A percentile compares a stretch with the other conserved stretches of the same genome.
These are phyloP conservation scores for Cyclina sinensis DNA, from an alignment of 1,140 invertebrate species.

Conservation along the genomic window DNA sequence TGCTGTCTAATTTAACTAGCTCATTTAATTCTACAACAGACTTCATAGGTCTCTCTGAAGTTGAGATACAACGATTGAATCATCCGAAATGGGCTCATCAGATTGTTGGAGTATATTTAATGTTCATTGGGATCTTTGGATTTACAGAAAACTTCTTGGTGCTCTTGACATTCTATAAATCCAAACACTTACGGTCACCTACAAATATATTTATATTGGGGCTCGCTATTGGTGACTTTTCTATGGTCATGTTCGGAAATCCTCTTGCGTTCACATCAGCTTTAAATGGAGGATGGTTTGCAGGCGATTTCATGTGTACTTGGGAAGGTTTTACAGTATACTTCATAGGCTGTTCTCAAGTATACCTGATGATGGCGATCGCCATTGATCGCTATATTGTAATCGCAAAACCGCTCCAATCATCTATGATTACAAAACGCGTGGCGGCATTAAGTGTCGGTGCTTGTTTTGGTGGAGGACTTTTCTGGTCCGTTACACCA, in stretches of 20 bases:
- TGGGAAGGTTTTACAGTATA: slow-evolving; percentile 78
- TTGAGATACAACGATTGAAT: slow-evolving; percentile 30
- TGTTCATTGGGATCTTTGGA: slow-evolving; percentile 62
- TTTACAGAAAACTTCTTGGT: slow-evolving; percentile 66
- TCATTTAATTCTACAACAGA: background rate
- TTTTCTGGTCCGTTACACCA: slow-evolving; percentile 75
- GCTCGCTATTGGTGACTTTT: slow-evolving; percentile 74
- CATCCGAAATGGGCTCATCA: slow-evolving; percentile 46
- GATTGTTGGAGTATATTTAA: slow-evolving; percentile 59
- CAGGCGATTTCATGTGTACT: slow-evolving; percentile 70
- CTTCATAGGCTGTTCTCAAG: slow-evolving; percentile 73
- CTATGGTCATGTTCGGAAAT: slow-evolving; percentile 68
- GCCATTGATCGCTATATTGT: slow-evolving; percentile 78
- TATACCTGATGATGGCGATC: slow-evolving; percentile 76
- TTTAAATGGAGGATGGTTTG: slow-evolving; percentile 70
- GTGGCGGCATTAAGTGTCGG: slow-evolving; percentile 59
- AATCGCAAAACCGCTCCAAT: slow-evolving; percentile 76
- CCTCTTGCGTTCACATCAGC: slow-evolving; percentile 67
- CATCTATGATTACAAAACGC: slow-evolving; percentile 69
- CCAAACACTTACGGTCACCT: slow-evolving; percentile 76
- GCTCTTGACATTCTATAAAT: slow-evolving; percentile 72
- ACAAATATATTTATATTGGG: slow-evolving; percentile 80
- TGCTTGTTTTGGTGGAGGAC: slow-evolving; percentile 63
- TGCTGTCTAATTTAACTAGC: background rate
- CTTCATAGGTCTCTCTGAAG: background rate